phyloP scores from a whole-genome alignment of 2,797 vertebrate genomes.

The Okamejei kenojei region DNA sequence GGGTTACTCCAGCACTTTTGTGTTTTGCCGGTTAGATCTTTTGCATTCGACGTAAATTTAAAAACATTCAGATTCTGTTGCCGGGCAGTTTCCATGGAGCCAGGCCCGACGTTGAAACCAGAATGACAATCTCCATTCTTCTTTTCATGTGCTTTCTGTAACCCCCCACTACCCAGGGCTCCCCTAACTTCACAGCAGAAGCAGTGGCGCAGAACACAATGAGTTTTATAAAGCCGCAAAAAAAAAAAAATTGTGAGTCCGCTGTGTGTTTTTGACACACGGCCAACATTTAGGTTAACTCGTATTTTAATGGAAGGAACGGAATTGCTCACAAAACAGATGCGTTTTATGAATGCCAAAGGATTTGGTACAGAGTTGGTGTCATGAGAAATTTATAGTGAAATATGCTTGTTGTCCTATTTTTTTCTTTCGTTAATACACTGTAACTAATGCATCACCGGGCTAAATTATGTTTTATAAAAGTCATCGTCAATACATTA shows the following conservation, averaged over 20 bases:
- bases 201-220: not conserved
- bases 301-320: slow-evolving; percentile 4
- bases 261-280: slow-evolving; percentile 8
- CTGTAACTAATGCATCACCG: not conserved
- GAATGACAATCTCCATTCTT: not conserved
- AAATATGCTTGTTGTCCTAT: slow-evolving; percentile 33
- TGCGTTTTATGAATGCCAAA: slow-evolving; percentile 19
- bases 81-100: not conserved
- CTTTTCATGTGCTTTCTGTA: not conserved
- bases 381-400: slow-evolving; percentile 28
- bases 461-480: not conserved
- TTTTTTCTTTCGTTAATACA: not conserved
- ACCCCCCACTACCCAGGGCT: not conserved
- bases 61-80: not conserved
- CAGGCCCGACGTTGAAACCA: not conserved
- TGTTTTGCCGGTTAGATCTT: no score
- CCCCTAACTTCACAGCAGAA: not conserved
- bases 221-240: not conserved
- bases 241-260: not conserved
- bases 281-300: not conserved
- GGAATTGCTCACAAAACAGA: slow-evolving; percentile 8
- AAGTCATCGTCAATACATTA: slow-evolving; percentile 28
- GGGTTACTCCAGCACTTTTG: no score
- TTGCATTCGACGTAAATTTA: not conserved
- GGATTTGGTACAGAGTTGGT: slow-evolving; percentile 16